Evolutionary conservation across 2,113 vertebrate genomes (phyloP).

Genomic region (Microtus oregoni): DNA sequence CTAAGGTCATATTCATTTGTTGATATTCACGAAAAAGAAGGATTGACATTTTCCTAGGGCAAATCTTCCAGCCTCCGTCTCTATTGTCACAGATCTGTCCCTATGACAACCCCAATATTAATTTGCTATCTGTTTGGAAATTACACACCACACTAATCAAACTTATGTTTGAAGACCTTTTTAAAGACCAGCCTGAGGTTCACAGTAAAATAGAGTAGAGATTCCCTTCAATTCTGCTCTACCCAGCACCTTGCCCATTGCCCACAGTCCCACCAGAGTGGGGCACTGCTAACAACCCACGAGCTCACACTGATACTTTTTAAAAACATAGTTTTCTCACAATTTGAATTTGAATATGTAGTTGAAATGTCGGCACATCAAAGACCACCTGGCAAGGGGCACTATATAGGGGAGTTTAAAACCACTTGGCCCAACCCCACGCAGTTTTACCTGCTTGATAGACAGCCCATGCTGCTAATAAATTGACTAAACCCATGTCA

Average conservation of each 20-base stretch:
- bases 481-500: neutral
- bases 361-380: neutral
- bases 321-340: neutral
- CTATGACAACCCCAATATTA: constrained; percentile 15
- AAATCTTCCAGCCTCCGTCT: neutral
- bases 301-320: neutral
- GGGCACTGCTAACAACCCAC: accelerated
- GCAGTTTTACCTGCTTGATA: neutral
- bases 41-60: neutral
- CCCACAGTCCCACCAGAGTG: neutral
- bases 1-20: constrained; percentile 46
- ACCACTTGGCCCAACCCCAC: neutral
- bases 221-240: neutral
- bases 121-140: constrained; percentile 5
- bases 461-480: neutral
- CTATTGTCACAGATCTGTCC: neutral
- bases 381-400: neutral
- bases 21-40: constrained; percentile 53
- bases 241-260: too few relatives aligned
- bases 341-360: neutral
- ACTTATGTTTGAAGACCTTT: neutral
- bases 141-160: neutral
- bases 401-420: neutral
- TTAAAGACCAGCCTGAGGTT: neutral
- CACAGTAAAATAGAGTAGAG: neutral